These are phyloP conservation scores for Platyrinchus mystaceus DNA, from an alignment of 2,797 vertebrate genomes.

Conservation along the genomic window DNA sequence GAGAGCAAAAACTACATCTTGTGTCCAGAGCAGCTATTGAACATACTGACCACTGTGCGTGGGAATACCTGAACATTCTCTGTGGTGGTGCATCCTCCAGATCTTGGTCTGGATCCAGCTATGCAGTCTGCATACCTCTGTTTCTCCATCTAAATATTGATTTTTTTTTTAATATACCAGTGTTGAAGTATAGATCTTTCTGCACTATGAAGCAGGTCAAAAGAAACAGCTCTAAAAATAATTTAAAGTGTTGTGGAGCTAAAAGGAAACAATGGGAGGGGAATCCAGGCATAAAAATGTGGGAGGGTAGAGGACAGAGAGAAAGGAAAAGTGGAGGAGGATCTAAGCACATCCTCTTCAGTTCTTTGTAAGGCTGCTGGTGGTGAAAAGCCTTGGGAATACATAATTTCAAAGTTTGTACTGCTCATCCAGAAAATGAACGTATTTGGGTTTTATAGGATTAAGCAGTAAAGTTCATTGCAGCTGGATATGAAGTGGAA, in stretches of 20 bases:
- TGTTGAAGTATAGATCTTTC: not conserved
- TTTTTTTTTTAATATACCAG: not conserved
- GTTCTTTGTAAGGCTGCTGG: not conserved
- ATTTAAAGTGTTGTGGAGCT: not conserved
- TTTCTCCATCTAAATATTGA: not conserved
- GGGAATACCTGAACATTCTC: not conserved
- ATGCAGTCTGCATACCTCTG: rapidly evolving
- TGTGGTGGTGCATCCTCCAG: not conserved
- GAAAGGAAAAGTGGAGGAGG: not conserved
- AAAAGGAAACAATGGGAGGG: not conserved
- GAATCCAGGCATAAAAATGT: not conserved
- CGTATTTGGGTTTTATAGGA: not conserved
- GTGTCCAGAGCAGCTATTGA: not conserved
- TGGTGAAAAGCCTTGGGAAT: not conserved
- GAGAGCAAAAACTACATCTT: not conserved
- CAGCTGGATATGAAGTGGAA: not conserved
- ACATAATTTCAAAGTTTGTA: not conserved
- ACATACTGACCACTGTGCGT: not conserved
- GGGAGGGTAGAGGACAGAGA: not conserved
- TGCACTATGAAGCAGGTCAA: not conserved
- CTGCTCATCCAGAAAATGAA: not conserved
- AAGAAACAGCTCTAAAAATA: not conserved
- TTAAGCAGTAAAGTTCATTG: not conserved
- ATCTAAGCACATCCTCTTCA: not conserved
- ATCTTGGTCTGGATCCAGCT: not conserved